Evolutionary conservation across 2,797 vertebrate genomes (phyloP).

Genomic region (Manis pentadactyla): DNA sequence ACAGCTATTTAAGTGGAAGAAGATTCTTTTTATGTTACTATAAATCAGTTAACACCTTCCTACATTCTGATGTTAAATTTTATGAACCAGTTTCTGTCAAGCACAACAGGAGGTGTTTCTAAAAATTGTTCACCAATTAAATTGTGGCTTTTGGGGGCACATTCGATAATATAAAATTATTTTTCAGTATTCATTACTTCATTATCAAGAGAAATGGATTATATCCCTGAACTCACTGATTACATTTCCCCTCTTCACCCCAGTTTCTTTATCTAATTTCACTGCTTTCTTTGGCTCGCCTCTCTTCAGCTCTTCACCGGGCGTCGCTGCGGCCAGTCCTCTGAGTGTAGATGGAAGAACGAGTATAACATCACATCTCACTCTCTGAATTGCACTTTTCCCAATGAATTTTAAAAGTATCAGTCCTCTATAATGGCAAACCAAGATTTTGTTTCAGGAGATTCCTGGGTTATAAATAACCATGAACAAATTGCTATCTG

Average conservation of each 20-base stretch:
- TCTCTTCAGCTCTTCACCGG: not conserved
- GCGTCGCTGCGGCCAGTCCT: not conserved
- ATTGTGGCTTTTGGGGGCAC: not conserved
- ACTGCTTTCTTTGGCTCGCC: not conserved
- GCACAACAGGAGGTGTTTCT: not conserved
- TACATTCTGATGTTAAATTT: not conserved
- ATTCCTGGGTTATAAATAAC: not conserved
- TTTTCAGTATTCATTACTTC: not conserved
- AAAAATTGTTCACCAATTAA: not conserved
- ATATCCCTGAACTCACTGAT: not conserved
- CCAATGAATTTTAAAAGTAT: not conserved
- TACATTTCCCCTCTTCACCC: accelerated
- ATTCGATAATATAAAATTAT: not conserved
- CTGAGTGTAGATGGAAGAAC: not conserved
- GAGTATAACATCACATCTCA: not conserved
- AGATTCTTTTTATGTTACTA: not conserved
- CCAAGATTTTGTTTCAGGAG: not conserved
- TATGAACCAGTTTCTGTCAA: not conserved
- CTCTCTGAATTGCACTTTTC: not conserved
- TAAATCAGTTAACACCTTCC: not conserved
- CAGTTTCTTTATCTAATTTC: not conserved
- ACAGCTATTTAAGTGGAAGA: not conserved
- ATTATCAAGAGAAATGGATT: not conserved
- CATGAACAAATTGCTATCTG: not conserved
- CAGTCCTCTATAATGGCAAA: not conserved